Base-by-base conservation (phyloP, 2,888 invertebrate species). In the Alsophila aescularia region DNA sequence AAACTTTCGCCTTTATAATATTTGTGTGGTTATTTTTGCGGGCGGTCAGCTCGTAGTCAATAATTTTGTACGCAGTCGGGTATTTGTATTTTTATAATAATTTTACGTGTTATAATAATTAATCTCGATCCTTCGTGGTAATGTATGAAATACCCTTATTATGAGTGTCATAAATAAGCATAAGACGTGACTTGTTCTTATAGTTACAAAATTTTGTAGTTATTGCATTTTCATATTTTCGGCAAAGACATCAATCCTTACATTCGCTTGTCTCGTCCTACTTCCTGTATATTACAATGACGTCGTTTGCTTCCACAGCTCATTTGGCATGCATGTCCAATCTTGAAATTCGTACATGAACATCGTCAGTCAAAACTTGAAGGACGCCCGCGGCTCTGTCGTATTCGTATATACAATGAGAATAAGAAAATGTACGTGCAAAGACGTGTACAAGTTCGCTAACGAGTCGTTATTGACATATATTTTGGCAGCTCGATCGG, bases 401-500 rank as follows among this genome's bases (percentile, higher is more conserved):
- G 27, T 58, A n/a, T n/a, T n/a, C n/a, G n/a, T n/a, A n/a, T n/a
- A 47, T 52, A 55, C 53, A 58, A 48, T 36, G 41, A 36, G 53
- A 56, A 59, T 56, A 37, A 52, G 51, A 42, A 54, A 58, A 60
- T 51, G 34, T 58, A 56, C 47, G 18, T 49, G 45, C 51, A 66
- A 62, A 67, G 66, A 72, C 58, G 60, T 68, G 55, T 56, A 67
- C 55, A 66, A 67, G 62, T 58, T 64, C 62, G 68, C 69, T 73
- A 72, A 75, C 66, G 70, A 77, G 69, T 73, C 69, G 71, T 73
- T 77, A 79, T 81, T 79, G 79, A 75, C 75, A 77, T 81, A 76
- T 72, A 77, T 82, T 81, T 82, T 83, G 81, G 81, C 81, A 71
- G 61, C 72, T 64, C 68, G 62, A 63, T 60, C 64, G 60, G 62